Evolutionary conservation across 2,113 vertebrate genomes (phyloP), one percentile per base, ranked within the genome.

Genomic region (Prietella phreatophila): DNA sequence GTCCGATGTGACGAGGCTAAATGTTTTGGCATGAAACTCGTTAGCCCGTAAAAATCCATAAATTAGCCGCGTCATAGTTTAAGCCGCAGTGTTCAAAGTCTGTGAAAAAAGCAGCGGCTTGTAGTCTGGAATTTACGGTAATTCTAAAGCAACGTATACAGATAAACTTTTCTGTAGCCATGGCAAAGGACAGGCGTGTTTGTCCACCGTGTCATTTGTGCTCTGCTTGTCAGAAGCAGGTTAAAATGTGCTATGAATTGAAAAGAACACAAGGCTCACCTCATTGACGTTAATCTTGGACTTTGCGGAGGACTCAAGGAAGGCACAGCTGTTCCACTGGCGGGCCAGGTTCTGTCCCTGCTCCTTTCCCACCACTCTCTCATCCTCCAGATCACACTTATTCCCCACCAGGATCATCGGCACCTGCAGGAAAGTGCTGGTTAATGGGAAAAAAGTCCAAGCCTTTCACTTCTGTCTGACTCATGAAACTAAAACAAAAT

Each of bases 201-300:
- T n/a, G 6, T 47, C 6, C 42, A 47, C 42, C 42, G 42, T 47
- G 42, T 6, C 1, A 6, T 47, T 47, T 47, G 5, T 47, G 5
- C 42, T 47, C 42, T 47, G 42, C 53, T 55, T 55, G 9, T 14
- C 17, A 53, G 42, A 55, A 63, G 30, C 61, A 42, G 30, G 7
- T 25, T 47, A 19, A 53, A 50, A 50, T 39, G 19, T 11, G 4
- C 47, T 33, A 19, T n/a, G 3, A n/a, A 53, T 80, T 3, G 5
- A 53, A 20, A 22, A 55, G 60, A 17, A 9, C 1, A 53, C 4
- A 83, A 27, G 56, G 4, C 83, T 87, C 69, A 97, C 98, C 97
- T 99, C 97, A 0, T 99, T 99, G 95, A 99, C 97, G 91, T 99
- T 99, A 95, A 99, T 98, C 96, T 98, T 99, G 95, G 98, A 98